Conservation (phyloP, 2,888 invertebrate genomes). For the Epistrophe eligans region DNA sequence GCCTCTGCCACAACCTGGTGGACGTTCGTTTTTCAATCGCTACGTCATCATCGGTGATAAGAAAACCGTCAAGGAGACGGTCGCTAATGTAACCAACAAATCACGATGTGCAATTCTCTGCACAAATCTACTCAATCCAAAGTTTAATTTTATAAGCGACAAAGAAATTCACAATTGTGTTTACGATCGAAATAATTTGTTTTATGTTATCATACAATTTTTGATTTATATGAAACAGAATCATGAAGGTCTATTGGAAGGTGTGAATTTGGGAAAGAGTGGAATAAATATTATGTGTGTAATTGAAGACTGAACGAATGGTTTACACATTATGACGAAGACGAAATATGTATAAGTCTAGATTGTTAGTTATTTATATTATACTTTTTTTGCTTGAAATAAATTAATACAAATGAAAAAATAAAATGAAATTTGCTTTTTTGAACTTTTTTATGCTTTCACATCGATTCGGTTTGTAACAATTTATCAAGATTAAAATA, state of each 20-base stretch:
- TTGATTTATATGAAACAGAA: slow-evolving; percentile 90
- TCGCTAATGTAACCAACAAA: slow-evolving; percentile 82
- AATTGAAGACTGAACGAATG: slow-evolving; percentile 85
- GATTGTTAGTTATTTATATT: slow-evolving; percentile 23
- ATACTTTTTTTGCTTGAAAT: background rate
- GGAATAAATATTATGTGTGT: slow-evolving; percentile 94
- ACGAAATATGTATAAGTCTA: slow-evolving; percentile 1
- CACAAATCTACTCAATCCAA: slow-evolving; percentile 82
- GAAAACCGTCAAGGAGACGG: slow-evolving; percentile 82
- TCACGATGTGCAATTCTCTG: slow-evolving; percentile 83
- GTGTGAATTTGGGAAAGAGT: slow-evolving; percentile 90
- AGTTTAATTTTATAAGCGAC: slow-evolving; percentile 85
- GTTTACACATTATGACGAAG: background rate
- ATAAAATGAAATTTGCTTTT: background rate
- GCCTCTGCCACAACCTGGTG: slow-evolving; percentile 88
- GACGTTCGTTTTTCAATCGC: slow-evolving; percentile 86
- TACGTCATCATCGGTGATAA: slow-evolving; percentile 84
- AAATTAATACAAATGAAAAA: background rate
- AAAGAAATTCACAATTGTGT: slow-evolving; percentile 88
- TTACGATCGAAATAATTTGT: slow-evolving; percentile 94
- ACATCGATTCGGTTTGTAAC: too few relatives aligned
- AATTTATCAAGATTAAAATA: too few relatives aligned
- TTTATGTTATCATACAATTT: slow-evolving; percentile 93
- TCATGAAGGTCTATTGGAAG: slow-evolving; percentile 90
- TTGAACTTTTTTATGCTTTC: too few relatives aligned